Evolutionary conservation across 2,113 vertebrate genomes (phyloP).

Genomic region (Callionymus lyra): DNA sequence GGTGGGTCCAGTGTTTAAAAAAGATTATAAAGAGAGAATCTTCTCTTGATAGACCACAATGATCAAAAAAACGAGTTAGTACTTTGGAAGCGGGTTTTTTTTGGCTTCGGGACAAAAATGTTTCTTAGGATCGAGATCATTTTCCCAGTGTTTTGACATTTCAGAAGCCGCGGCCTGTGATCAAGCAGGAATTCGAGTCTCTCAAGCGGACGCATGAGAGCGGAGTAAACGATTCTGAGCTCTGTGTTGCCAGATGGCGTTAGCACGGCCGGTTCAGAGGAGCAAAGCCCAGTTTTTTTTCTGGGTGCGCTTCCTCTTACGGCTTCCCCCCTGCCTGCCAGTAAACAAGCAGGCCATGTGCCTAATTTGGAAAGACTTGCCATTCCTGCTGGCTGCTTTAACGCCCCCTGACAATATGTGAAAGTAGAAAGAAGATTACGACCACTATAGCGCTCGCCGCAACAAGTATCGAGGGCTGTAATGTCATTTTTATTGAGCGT

Average conservation of each 20-base stretch:
- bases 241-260: constrained; percentile 45
- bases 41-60: neutral
- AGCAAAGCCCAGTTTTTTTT: constrained; percentile 25
- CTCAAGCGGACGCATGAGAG: constrained; percentile 57
- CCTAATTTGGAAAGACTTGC: constrained; percentile 11
- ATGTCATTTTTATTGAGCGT: too few species aligned
- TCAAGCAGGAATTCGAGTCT: constrained; percentile 33
- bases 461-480: too few species aligned
- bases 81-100: too few species aligned
- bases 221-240: constrained; percentile 32
- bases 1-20: constrained; percentile 39
- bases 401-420: too few species aligned
- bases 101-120: too few species aligned
- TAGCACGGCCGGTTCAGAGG: constrained; percentile 33
- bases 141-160: constrained; percentile 23
- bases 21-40: neutral
- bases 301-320: constrained; percentile 18
- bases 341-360: constrained; percentile 41
- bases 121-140: too few species aligned
- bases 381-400: neutral
- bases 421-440: too few species aligned
- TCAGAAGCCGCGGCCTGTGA: constrained; percentile 25
- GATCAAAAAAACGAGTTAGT: too few species aligned
- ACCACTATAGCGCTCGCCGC: too few species aligned
- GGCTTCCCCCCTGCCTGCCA: constrained; percentile 30